phyloP scores from a whole-genome alignment of 2,113 vertebrate genomes.

The Chaetorhynchus papuensis region DNA sequence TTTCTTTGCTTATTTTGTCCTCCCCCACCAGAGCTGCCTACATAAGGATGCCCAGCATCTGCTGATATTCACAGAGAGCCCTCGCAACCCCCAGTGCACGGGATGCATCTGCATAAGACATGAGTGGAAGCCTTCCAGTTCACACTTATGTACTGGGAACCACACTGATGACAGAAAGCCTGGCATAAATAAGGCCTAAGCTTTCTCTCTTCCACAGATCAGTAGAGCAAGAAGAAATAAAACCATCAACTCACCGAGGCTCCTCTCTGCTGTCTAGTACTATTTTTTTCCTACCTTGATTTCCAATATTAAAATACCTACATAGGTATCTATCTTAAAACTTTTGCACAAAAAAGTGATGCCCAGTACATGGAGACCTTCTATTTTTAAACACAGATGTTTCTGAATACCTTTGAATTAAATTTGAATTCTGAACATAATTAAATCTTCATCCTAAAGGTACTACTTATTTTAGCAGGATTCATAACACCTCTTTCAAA shows the following conservation, averaged over 20 bases:
- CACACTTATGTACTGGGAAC: neutral
- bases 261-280: neutral
- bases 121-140: neutral
- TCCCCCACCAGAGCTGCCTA: neutral
- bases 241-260: neutral
- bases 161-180: neutral
- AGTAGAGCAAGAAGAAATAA: neutral
- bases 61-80: neutral
- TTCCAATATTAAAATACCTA: neutral
- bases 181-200: neutral
- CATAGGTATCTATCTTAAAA: neutral
- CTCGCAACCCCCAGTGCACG: fast-evolving
- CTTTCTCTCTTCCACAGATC: neutral
- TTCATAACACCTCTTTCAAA: neutral
- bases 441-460: neutral
- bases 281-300: neutral
- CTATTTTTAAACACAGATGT: neutral
- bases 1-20: neutral
- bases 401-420: neutral
- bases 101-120: neutral
- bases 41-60: neutral
- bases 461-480: neutral
- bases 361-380: neutral
- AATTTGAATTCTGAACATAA: neutral
- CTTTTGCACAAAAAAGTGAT: neutral